Evolutionary conservation across 1,140 invertebrate genomes (phyloP), one percentile per base, ranked within the genome.

Genomic region (Drosophila yakuba): DNA sequence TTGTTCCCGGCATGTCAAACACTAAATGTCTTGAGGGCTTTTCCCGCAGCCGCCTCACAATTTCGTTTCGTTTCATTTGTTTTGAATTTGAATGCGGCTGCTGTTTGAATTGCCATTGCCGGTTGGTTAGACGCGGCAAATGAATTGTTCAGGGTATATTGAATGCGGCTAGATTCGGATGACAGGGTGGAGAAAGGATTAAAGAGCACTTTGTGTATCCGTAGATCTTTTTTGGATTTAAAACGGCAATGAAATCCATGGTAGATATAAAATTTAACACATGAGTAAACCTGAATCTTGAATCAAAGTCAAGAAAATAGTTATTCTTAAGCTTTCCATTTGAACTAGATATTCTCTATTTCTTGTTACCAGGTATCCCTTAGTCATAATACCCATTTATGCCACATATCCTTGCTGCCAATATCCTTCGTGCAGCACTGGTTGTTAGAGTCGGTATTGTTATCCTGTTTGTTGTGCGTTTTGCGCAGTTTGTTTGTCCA

Each of bases 1-100:
- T 52, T 63, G 62, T 58, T 57, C 45, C 68, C 66, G 69, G 36
- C 66, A 72, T 66, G 64, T 69, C 63, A 79, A 86, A 88, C 79
- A 73, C 58, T 68, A 72, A 72, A 73, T 69, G 67, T 77, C 83
- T 88, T 86, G 74, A 67, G 79, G 75, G 78, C 43, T 43, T 88
- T 80, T 52, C 44, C 47, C 48, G 68, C 35, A 12, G 12, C 63
- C 80, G 69, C 36, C 60, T 52, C 67, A 41, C 55, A 61, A 75
- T 81, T 83, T 73, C 62, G 51, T 68, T 88, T 72, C 78, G 64
- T 78, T 88, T 82, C 59, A 83, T 79, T 88, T 88, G 83, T 78
- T 79, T 81, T 82, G 63, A 71, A 79, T 79, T 82, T 75, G 69
- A 78, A 82, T 74, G 67, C 35, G 48, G 57, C 79, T 82, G 56